Evolutionary conservation across 2,797 vertebrate species (phyloP).

Genomic region (Gallinago stenura): DNA sequence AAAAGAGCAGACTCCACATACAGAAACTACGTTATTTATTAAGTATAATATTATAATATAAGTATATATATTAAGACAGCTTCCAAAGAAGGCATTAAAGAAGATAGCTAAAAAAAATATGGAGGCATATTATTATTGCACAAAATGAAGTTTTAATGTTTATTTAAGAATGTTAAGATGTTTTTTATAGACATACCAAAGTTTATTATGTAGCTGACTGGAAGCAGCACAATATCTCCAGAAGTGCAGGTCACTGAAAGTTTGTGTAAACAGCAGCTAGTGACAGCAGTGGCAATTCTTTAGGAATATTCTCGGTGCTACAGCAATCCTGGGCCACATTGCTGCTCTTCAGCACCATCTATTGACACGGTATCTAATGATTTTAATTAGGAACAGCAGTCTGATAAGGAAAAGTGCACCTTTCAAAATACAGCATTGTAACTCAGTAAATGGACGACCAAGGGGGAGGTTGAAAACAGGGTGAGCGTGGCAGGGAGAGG

Average conservation of each 20-base stretch:
- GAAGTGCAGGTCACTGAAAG: background rate
- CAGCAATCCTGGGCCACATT: accelerated
- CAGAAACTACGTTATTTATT: background rate
- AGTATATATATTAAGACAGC: background rate
- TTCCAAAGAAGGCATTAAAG: background rate
- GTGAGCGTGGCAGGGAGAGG: background rate
- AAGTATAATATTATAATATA: no score
- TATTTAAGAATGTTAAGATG: background rate
- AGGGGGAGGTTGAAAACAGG: background rate
- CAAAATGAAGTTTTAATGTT: background rate
- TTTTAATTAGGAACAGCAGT: background rate
- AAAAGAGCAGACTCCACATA: accelerated
- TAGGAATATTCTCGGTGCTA: background rate
- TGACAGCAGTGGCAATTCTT: background rate
- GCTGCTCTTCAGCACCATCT: conserved; percentile 23
- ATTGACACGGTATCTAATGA: background rate
- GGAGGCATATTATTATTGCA: background rate
- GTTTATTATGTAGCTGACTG: background rate
- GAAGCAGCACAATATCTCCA: background rate
- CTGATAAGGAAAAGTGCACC: background rate
- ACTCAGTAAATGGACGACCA: background rate
- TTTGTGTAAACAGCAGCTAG: background rate
- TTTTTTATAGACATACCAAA: background rate
- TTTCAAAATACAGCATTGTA: background rate
- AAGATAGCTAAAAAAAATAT: background rate